Evolutionary conservation across 2,113 vertebrate genomes (phyloP).

Genomic region (Chinchilla lanigera): DNA sequence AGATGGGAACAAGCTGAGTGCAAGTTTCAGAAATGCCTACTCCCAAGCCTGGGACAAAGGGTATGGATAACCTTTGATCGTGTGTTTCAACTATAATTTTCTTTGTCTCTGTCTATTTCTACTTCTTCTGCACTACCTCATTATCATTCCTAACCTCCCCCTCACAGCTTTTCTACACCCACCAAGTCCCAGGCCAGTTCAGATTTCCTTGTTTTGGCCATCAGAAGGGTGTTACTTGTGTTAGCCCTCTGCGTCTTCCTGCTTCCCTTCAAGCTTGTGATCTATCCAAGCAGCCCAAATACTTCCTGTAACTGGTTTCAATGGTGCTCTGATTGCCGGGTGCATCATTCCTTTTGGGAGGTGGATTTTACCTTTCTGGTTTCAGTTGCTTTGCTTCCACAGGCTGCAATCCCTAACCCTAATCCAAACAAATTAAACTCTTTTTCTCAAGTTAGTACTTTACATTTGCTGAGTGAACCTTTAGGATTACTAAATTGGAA

Average conservation of each 20-base stretch:
- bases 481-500: neutral
- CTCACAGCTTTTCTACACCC: neutral
- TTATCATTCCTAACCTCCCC: neutral
- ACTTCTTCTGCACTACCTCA: neutral
- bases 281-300: neutral
- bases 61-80: neutral
- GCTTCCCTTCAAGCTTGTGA: neutral
- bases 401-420: neutral
- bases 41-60: neutral
- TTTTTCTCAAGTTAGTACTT: neutral
- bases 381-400: neutral
- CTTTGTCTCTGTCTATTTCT: neutral
- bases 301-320: too few species aligned
- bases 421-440: neutral
- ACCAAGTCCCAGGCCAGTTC: neutral
- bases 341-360: neutral
- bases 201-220: neutral
- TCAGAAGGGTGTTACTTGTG: too few species aligned
- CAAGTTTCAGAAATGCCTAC: neutral
- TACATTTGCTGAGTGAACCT: neutral
- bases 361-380: neutral
- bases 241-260: neutral
- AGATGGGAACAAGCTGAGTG: neutral
- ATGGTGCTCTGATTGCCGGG: neutral
- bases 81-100: neutral